Evolutionary conservation across 2,797 vertebrate genomes (phyloP), one percentile per base, ranked within the genome.

Genomic region (Trematomus bernacchii): DNA sequence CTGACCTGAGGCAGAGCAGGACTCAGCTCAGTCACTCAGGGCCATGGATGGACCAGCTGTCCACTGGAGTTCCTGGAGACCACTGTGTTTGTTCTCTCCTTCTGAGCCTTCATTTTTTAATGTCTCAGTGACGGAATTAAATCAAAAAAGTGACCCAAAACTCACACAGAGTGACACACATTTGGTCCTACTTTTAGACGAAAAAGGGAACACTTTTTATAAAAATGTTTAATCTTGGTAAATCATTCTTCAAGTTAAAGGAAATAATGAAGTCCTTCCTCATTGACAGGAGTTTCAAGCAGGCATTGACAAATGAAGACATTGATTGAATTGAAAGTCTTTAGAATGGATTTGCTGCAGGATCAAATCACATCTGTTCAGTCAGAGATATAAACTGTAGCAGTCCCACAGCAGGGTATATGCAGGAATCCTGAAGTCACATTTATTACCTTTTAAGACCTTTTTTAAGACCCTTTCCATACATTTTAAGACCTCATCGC

Each of bases 1-100:
- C 73, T 44, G 57, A 78, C 75, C 40, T 74, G 13, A 23, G 60
- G 73, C 18, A 64, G 19, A 57, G 27, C 13, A 64, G 70, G n/a
- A 9, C 12, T 23, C 3, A 27, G 46, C 55, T 5, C 23, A 23
- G 23, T 23, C 23, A 23, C 23, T 23, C 43, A 19, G 44, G 43
- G 57, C 62, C 33, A 19, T 12, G n/a, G 30, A 37, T 12, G 16
- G 53, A 72, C 76, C 64, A 65, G 53, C 67, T 30, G 50, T 18
- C n/a, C 50, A 30, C 11, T 58, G 13, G 54, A 50, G 66, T 44
- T 42, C 37, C 73, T 40, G 14, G 40, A 66, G 30, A 61, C 63
- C 54, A 42, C 66, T 10, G 0, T 40, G 66, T 33, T 67, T 2
- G 12, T 23, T 52, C 51, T 37, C 10, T 46, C 18, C 16, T 44